Evolutionary conservation across 2,888 invertebrate genomes (phyloP).

Genomic region (Trissoscelio sp.): DNA sequence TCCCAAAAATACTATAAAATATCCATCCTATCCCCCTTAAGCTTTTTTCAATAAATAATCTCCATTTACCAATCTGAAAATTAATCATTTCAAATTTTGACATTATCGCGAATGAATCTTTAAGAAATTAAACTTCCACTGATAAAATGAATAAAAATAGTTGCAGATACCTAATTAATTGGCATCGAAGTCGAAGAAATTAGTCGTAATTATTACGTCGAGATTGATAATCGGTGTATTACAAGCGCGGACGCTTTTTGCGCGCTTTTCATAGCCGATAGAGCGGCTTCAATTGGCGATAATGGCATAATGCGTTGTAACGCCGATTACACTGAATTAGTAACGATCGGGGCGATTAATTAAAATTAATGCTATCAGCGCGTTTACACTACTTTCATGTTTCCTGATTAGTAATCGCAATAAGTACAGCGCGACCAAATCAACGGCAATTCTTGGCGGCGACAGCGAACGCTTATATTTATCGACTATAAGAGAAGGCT

Average conservation of each 20-base stretch:
- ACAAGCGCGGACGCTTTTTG: constrained; percentile 41
- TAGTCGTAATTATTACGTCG: constrained; percentile 55
- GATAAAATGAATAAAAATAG: too few relatives aligned
- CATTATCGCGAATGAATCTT: too few relatives aligned
- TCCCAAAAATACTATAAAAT: too few relatives aligned
- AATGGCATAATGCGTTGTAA: constrained; percentile 72
- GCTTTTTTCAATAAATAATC: too few relatives aligned
- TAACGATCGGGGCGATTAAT: constrained; percentile 72
- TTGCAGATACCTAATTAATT: constrained; percentile 6
- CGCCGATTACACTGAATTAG: constrained; percentile 74
- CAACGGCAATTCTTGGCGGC: constrained; percentile 68
- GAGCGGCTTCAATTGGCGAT: constrained; percentile 60
- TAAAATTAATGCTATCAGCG: constrained; percentile 80
- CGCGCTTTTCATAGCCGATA: constrained; percentile 42
- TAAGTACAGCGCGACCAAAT: constrained; percentile 70
- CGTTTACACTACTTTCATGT: constrained; percentile 81
- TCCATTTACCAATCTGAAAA: too few relatives aligned
- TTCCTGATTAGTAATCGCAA: constrained; percentile 80
- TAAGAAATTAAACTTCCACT: too few relatives aligned
- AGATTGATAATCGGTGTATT: constrained; percentile 46
- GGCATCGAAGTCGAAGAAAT: constrained; percentile 6
- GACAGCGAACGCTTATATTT: constrained; percentile 74
- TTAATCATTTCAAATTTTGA: too few relatives aligned
- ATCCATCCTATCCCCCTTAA: too few relatives aligned
- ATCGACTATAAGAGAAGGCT: constrained; percentile 68